phyloP scores from a whole-genome alignment of 2,113 vertebrate species.

The Phalacrocorax pelagicus region DNA sequence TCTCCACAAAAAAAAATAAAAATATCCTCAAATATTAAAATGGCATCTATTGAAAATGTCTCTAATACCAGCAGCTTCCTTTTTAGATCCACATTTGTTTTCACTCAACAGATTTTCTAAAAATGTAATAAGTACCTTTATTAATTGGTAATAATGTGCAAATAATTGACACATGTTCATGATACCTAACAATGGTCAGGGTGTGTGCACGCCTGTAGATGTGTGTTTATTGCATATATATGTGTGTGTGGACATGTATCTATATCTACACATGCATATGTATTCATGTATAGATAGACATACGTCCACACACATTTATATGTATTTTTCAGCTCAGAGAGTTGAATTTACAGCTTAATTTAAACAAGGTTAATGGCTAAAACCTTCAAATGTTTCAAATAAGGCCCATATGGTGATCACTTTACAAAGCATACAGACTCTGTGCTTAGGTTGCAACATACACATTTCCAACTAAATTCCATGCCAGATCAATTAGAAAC shows the following conservation, averaged over 20 bases:
- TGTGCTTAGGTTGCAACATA: conserved; percentile 74
- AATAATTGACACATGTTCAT: background rate
- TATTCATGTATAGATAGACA: background rate
- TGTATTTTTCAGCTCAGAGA: background rate
- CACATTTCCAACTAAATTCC: conserved; percentile 76
- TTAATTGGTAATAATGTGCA: conserved; percentile 17
- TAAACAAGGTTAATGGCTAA: conserved; percentile 70
- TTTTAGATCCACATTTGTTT: background rate
- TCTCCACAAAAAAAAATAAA: background rate
- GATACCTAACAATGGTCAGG: background rate
- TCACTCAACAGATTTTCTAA: background rate
- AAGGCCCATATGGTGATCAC: conserved; percentile 77
- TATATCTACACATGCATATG: background rate
- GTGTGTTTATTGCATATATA: background rate
- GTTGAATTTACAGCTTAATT: conserved; percentile 68
- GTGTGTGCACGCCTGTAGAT: background rate
- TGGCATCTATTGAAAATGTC: background rate
- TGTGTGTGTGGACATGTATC: background rate
- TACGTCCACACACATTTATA: background rate
- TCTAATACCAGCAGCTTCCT: background rate
- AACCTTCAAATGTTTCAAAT: conserved; percentile 77
- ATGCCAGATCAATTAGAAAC: conserved; percentile 85
- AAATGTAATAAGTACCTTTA: background rate
- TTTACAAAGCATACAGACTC: conserved; percentile 77
- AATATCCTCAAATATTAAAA: conserved; percentile 11